phyloP scores from a whole-genome alignment of 2,888 invertebrate genomes.

The Amphimallon solstitiale region DNA sequence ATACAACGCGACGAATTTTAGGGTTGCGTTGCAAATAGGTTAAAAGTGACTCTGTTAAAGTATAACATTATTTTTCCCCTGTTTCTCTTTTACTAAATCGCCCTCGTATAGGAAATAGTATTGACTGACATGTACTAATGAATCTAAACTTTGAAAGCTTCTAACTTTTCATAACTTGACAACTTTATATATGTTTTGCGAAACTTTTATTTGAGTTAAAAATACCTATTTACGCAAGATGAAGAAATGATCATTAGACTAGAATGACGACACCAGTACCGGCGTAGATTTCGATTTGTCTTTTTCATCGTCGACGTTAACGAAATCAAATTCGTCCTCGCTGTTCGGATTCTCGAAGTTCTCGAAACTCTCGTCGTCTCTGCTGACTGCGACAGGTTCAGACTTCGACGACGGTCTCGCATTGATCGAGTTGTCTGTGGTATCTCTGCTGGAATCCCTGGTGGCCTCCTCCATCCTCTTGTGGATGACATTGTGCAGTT shows the following conservation, averaged over 20 bases:
- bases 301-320: slow-evolving; percentile 30
- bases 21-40: too few species aligned
- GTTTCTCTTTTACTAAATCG: too few species aligned
- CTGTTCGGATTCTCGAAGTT: slow-evolving; percentile 35
- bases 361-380: slow-evolving; percentile 32
- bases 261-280: slow-evolving; percentile 34
- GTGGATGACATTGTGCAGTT: slow-evolving; percentile 31
- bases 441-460: slow-evolving; percentile 24
- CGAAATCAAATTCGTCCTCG: slow-evolving; percentile 39
- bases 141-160: too few species aligned
- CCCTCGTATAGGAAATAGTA: too few species aligned
- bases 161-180: too few species aligned
- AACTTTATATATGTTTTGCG: too few species aligned
- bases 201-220: slow-evolving; percentile 8
- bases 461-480: slow-evolving; percentile 39
- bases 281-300: slow-evolving; percentile 35
- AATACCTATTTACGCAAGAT: not conserved
- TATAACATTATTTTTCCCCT: too few species aligned
- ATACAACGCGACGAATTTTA: too few species aligned
- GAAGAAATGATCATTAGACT: too few species aligned
- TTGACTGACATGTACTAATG: too few species aligned
- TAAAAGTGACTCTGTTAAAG: too few species aligned
- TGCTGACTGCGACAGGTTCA: not conserved
- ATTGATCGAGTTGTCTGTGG: slow-evolving; percentile 5
- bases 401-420: not conserved